phyloP scores from a whole-genome alignment of 2,888 invertebrate genomes.

The Trisateles emortualis region DNA sequence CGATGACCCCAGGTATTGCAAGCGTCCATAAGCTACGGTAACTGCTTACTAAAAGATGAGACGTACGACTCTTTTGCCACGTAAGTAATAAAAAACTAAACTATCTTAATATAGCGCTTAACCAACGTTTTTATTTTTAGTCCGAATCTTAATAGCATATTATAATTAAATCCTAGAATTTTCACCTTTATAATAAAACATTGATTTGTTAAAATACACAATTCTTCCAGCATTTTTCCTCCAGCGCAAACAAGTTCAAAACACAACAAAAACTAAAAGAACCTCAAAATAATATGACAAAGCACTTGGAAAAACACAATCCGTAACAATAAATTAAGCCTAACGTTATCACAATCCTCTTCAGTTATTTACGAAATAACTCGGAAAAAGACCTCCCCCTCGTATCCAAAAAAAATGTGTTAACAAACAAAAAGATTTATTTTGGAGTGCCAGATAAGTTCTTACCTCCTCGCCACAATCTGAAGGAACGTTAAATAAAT shows the following conservation, averaged over 20 bases:
- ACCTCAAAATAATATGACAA: conserved; percentile 51
- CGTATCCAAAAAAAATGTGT: conserved; percentile 68
- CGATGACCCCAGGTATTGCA: no score
- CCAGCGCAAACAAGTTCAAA: neutral
- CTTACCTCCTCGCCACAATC: conserved; percentile 62
- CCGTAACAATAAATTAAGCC: conserved; percentile 69
- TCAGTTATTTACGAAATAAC: conserved; percentile 63
- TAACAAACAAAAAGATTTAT: conserved; percentile 86
- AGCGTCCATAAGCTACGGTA: no score
- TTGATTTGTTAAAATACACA: neutral
- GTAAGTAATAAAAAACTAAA: no score
- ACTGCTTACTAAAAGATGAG: no score
- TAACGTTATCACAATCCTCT: conserved; percentile 68
- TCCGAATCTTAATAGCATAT: no score
- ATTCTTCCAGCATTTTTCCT: no score
- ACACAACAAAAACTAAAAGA: conserved; percentile 28
- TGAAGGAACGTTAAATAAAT: conserved; percentile 81
- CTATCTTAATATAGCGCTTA: no score
- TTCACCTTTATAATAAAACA: no score
- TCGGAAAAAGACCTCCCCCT: conserved; percentile 27
- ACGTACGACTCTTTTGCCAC: no score
- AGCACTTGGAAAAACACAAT: conserved; percentile 56
- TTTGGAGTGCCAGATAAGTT: conserved; percentile 77
- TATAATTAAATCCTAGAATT: no score
- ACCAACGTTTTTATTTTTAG: no score